Evolutionary conservation across 2,797 vertebrate genomes (phyloP).

Genomic region (Lophotriccus pileatus): DNA sequence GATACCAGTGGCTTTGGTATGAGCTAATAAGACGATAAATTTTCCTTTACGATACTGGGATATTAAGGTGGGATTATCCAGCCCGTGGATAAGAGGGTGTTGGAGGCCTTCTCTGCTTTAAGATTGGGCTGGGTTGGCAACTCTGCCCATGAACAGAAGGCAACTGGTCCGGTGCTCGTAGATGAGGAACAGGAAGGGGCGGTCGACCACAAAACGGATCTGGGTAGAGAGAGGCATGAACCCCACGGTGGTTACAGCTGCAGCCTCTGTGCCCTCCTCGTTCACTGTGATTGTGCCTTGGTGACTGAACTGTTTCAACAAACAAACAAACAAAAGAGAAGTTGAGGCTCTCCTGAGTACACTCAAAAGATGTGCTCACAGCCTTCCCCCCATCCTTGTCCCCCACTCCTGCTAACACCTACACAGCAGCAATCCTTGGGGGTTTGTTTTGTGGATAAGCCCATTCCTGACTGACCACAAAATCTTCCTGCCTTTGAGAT

Average conservation of each 20-base stretch:
- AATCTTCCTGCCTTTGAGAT: background rate
- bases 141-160: conserved; percentile 92
- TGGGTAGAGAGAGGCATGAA: conserved; percentile 97
- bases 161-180: conserved; percentile 95
- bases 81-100: background rate
- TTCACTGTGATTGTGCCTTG: conserved; percentile 96
- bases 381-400: accelerated
- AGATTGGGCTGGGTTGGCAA: conserved; percentile 83
- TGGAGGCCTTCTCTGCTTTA: conserved; percentile 17
- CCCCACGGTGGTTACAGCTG: conserved; percentile 86
- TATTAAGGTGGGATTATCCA: background rate
- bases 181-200: conserved; percentile 93
- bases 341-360: background rate
- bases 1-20: background rate
- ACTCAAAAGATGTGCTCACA: background rate
- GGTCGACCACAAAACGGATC: conserved; percentile 86
- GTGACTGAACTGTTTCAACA: conserved; percentile 86
- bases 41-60: conserved; percentile 23
- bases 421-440: background rate
- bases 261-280: conserved; percentile 94
- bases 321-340: background rate
- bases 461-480: background rate
- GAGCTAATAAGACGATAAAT: background rate
- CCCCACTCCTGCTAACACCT: background rate
- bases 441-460: background rate